Percentiles rank a stretch among this genome's conserved stretches.
These are phyloP conservation scores for Melieria omissa DNA, from an alignment of 2,888 invertebrate genomes.

Conservation along the genomic window DNA sequence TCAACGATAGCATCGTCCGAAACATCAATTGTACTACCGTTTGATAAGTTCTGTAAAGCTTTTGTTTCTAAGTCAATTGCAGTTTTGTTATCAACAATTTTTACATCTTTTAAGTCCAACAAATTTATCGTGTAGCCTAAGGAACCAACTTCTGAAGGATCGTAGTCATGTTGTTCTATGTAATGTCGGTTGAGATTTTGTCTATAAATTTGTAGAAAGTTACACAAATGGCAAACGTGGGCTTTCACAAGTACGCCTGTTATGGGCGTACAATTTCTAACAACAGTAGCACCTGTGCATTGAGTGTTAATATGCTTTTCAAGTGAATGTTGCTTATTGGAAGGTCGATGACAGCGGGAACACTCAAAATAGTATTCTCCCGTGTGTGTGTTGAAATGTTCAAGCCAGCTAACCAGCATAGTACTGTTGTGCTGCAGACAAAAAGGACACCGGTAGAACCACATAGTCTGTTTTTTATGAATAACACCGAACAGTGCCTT, in stretches of 20 bases:
- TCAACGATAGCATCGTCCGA: constrained; percentile 33
- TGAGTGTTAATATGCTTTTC: constrained; percentile 42
- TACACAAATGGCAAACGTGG: constrained; percentile 78
- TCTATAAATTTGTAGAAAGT: constrained; percentile 76
- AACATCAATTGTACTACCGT: constrained; percentile 34
- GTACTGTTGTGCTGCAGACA: constrained; percentile 52
- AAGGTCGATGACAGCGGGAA: constrained; percentile 68
- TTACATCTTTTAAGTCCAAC: constrained; percentile 43
- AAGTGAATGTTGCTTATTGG: constrained; percentile 18
- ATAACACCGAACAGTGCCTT: constrained; percentile 43
- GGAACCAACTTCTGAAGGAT: constrained; percentile 37
- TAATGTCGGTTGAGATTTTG: constrained; percentile 74
- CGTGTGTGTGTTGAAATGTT: constrained; percentile 81
- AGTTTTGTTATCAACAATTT: constrained; percentile 35
- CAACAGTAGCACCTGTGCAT: constrained; percentile 37
- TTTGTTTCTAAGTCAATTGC: constrained; percentile 35
- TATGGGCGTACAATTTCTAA: constrained; percentile 23
- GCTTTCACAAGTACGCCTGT: constrained; percentile 59
- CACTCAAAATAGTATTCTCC: constrained; percentile 81
- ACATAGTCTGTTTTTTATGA: constrained; percentile 33
- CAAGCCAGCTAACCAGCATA: constrained; percentile 63
- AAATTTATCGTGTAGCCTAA: constrained; percentile 45
- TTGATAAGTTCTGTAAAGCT: constrained; percentile 36
- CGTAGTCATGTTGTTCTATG: constrained; percentile 52
- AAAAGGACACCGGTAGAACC: constrained; percentile 56